Evolutionary conservation across 2,797 vertebrate genomes (phyloP).

Genomic region (Pelobates cultripes): DNA sequence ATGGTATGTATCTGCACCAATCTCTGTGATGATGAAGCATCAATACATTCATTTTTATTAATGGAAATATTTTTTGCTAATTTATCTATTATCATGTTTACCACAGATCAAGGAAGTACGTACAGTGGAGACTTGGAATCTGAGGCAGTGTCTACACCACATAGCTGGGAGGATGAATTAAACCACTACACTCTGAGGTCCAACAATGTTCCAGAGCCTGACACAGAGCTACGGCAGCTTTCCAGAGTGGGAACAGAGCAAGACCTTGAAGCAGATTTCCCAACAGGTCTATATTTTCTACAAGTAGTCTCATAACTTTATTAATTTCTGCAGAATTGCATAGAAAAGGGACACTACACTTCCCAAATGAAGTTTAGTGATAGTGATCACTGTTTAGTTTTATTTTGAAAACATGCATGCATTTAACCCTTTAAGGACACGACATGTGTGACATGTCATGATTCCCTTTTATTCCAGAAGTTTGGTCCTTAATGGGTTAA

Average conservation of each 20-base stretch:
- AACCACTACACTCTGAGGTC: conserved; percentile 77
- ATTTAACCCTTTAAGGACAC: too few relatives aligned
- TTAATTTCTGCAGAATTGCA: too few relatives aligned
- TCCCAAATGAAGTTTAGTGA: too few relatives aligned
- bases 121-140: conserved; percentile 90
- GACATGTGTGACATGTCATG: too few relatives aligned
- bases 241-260: conserved; percentile 75
- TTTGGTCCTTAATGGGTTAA: too few relatives aligned
- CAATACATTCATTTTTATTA: not conserved
- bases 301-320: not conserved
- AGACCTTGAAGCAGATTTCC: conserved; percentile 91
- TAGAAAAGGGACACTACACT: too few relatives aligned
- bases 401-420: too few relatives aligned
- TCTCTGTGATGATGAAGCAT: too few relatives aligned
- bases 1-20: too few relatives aligned
- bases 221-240: conserved; percentile 69
- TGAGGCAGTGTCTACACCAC: conserved; percentile 86
- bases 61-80: not conserved
- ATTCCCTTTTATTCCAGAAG: too few relatives aligned
- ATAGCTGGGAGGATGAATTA: conserved; percentile 89
- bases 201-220: conserved; percentile 68
- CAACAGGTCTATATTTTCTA: conserved; percentile 75
- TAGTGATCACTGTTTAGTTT: too few relatives aligned
- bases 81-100: not conserved
- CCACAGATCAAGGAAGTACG: conserved; percentile 83